These are phyloP conservation scores for Aethes cnicana DNA, from an alignment of 2,888 invertebrate species.

Conservation along the genomic window DNA sequence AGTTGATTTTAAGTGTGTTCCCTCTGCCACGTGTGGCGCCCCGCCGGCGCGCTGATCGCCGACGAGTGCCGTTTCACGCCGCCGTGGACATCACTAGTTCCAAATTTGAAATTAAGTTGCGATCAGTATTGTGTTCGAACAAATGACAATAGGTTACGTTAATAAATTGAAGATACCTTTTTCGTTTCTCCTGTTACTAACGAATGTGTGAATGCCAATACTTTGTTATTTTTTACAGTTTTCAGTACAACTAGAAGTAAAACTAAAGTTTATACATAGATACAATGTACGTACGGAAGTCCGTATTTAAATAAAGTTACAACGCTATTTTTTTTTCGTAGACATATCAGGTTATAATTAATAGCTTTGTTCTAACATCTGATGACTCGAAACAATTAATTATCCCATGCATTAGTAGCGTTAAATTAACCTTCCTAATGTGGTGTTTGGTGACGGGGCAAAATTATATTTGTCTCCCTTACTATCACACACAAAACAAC, in stretches of 20 bases:
- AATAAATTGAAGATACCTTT: not conserved
- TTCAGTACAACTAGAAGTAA: not conserved
- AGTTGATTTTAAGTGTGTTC: constrained; percentile 36
- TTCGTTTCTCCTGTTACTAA: too few species aligned
- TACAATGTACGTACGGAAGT: too few species aligned
- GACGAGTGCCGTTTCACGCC: constrained; percentile 73
- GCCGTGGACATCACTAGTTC: constrained; percentile 61
- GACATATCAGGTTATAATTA: constrained; percentile 1
- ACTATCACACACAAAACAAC: constrained; percentile 4
- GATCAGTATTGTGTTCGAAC: constrained; percentile 16
- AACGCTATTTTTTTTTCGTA: too few species aligned
- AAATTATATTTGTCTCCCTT: not conserved
- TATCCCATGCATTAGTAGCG: constrained; percentile 35
- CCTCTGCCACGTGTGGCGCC: constrained; percentile 71
- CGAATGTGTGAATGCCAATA: not conserved
- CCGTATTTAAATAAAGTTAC: too few species aligned
- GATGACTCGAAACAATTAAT: constrained; percentile 43
- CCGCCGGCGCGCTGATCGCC: constrained; percentile 71
- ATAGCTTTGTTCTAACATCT: constrained; percentile 24
- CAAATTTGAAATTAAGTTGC: constrained; percentile 48
- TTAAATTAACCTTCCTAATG: constrained; percentile 45
- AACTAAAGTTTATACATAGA: too few species aligned
- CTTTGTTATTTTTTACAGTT: constrained; percentile 7
- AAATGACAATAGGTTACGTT: constrained; percentile 9
- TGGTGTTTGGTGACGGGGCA: constrained; percentile 29